Evolutionary conservation across 2,113 vertebrate genomes (phyloP), one percentile per base, ranked within the genome.

Genomic region (Crocuta crocuta): DNA sequence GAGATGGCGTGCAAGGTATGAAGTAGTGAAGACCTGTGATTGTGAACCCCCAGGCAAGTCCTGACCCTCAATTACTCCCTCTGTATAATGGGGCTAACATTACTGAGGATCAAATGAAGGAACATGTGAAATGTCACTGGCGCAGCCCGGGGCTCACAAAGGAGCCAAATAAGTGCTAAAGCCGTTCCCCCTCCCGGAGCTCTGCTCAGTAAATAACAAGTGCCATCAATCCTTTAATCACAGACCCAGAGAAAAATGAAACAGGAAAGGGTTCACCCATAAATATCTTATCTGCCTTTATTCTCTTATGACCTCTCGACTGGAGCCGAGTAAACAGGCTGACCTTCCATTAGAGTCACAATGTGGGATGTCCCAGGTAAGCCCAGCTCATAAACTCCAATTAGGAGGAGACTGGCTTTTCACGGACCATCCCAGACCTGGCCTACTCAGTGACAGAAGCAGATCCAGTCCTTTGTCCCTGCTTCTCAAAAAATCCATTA

Each of bases 211-310:
- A 95, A 96, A 93, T 61, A 96, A 70, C 88, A 92, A 97, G 63
- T 21, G 58, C 39, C 78, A 21, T 84, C 84, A 92, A 96, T 88
- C 91, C 83, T 95, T 97, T 88, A 97, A 95, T 92, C 81, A 90
- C 55, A 93, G 92, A 89, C 74, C 68, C 78, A 91, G 43, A 87
- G 58, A 70, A 94, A 93, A 89, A 93, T 58, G 35, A 96, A 95
- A 92, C 92, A 96, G 94, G 73, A 97, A 97, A 95, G 81, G 16
- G 35, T 94, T 95, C 66, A 78, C 58, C 91, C 88, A 58, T 88
- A 96, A 97, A 94, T 73, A 92, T 79, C 95, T 96, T 74, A 96
- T 89, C 93, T 96, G 83, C 26, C 65, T 97, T 96, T 96, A 92
- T 90, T 85, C 39, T 50, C 68, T 66, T 91, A 58, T 35, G 61